Evolutionary conservation across 2,797 vertebrate species (phyloP).

Genomic region (Catamblyrhynchus diadema): DNA sequence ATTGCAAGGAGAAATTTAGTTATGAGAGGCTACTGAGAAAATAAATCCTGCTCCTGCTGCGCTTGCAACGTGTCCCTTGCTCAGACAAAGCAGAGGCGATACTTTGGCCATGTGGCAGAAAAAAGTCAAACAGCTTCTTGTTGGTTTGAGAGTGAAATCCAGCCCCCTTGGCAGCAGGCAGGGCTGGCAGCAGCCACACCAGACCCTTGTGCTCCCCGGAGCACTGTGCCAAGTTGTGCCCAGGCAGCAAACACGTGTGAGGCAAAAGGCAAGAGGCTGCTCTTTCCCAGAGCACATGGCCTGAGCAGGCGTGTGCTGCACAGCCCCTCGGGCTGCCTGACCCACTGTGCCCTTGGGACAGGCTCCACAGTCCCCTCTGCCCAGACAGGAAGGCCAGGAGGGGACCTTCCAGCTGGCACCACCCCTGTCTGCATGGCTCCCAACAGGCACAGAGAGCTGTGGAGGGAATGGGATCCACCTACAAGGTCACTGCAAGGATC

Average conservation of each 20-base stretch:
- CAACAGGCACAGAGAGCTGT: background rate
- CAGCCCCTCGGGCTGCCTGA: background rate
- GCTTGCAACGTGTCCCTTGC: accelerated
- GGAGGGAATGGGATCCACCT: background rate
- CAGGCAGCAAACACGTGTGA: background rate
- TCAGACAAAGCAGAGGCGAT: background rate
- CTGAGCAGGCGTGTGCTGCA: background rate
- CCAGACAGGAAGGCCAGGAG: accelerated
- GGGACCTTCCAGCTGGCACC: background rate
- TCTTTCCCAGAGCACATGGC: background rate
- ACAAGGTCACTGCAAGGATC: background rate
- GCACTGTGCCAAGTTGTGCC: background rate
- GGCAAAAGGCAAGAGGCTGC: conserved; percentile 13
- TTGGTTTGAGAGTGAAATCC: conserved; percentile 20
- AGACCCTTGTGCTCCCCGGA: background rate
- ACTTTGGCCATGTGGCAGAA: background rate
- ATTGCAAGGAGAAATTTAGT: background rate
- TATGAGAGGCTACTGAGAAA: background rate
- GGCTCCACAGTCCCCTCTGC: background rate
- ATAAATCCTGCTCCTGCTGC: background rate
- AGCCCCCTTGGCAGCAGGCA: conserved; percentile 23
- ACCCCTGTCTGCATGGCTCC: background rate
- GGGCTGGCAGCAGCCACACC: background rate
- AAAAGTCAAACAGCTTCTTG: conserved; percentile 6
- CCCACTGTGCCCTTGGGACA: background rate